Evolutionary conservation across 1,140 invertebrate genomes (phyloP).

Genomic region (Drosophila funebris): DNA sequence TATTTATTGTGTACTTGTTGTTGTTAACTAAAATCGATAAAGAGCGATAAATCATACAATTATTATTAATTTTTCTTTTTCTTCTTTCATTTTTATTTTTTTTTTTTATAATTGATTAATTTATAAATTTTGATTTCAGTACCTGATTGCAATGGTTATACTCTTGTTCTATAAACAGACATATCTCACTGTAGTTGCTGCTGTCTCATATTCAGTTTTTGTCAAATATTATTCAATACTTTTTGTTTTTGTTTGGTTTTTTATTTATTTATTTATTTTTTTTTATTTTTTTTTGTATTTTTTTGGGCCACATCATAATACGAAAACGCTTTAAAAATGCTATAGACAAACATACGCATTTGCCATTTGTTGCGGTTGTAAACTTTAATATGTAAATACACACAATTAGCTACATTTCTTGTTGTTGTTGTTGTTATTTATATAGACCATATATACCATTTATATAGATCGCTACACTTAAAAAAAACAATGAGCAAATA

Average conservation of each 20-base stretch:
- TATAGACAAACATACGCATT: constrained; percentile 47
- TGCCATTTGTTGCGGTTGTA: constrained; percentile 47
- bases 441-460: constrained; percentile 41
- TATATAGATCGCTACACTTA: constrained; percentile 40
- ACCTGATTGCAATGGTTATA: constrained; percentile 72
- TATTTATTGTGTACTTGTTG: constrained; percentile 17
- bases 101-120: constrained; percentile 47
- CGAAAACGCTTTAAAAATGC: constrained; percentile 71
- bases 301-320: constrained; percentile 50
- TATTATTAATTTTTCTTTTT: constrained; percentile 12
- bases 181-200: constrained; percentile 62
- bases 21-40: constrained; percentile 19
- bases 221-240: constrained; percentile 24
- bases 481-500: constrained; percentile 67
- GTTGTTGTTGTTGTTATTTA: constrained; percentile 20
- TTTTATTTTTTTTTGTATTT: constrained; percentile 12
- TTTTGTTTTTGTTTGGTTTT: constrained; percentile 9
- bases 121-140: constrained; percentile 78
- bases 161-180: constrained; percentile 57
- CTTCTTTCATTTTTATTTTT: too few species aligned
- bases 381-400: constrained; percentile 80
- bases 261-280: constrained; percentile 14
- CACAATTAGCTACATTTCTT: constrained; percentile 60
- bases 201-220: constrained; percentile 33
- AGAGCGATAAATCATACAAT: constrained; percentile 32